Evolutionary conservation across 2,888 invertebrate genomes (phyloP).

Genomic region (Coelinius sp.): DNA sequence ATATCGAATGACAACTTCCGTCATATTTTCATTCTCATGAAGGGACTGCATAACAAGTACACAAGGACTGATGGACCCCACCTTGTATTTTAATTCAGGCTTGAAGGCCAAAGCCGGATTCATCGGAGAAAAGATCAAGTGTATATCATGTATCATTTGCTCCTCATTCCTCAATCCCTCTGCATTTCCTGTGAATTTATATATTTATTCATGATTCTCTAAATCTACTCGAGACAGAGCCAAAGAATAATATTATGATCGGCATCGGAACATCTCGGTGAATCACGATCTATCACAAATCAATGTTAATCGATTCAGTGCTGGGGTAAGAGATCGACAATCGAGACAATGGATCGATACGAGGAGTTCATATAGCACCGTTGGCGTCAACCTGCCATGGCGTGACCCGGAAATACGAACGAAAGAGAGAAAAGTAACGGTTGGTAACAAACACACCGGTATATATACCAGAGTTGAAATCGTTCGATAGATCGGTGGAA

Average conservation of each 20-base stretch:
- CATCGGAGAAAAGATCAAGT: background rate
- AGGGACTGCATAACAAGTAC: background rate
- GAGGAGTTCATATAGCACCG: constrained; percentile 13
- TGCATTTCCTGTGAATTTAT: background rate
- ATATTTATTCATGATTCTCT: background rate
- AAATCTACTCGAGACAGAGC: background rate
- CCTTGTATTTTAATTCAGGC: background rate
- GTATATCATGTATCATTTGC: background rate
- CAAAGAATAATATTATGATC: background rate
- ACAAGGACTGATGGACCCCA: background rate
- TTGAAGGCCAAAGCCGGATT: constrained; percentile 4
- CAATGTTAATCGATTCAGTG: constrained; percentile 31
- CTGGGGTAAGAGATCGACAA: constrained; percentile 21
- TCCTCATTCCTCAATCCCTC: background rate
- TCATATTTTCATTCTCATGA: background rate
- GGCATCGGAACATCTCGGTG: constrained; percentile 3
- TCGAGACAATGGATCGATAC: constrained; percentile 25
- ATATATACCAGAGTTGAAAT: constrained; percentile 41
- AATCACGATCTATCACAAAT: constrained; percentile 29
- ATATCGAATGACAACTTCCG: background rate
- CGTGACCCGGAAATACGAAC: constrained; percentile 64
- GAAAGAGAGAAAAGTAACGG: constrained; percentile 33
- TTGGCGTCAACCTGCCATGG: constrained; percentile 63
- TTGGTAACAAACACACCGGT: constrained; percentile 36
- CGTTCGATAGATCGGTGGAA: constrained; percentile 59